These are phyloP conservation scores for Malaclemys terrapin DNA, from an alignment of 2,113 vertebrate genomes.

Conservation along the genomic window DNA sequence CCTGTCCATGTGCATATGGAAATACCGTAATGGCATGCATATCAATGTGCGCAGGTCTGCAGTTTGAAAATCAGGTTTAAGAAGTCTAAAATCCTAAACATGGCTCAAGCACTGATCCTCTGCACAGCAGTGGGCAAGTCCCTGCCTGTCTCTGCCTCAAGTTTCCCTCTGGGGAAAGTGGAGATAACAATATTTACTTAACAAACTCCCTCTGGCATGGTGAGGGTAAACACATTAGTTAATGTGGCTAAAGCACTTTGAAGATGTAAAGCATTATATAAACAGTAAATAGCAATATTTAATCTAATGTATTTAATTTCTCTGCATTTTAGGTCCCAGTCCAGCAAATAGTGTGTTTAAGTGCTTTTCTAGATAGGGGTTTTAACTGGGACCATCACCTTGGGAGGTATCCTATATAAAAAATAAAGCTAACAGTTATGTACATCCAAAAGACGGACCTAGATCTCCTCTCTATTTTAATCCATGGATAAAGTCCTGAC, in stretches of 20 bases:
- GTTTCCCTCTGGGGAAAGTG: background rate
- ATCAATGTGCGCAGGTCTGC: background rate
- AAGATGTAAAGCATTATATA: background rate
- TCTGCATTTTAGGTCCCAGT: background rate
- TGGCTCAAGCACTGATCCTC: background rate
- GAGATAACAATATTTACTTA: slow-evolving; percentile 5
- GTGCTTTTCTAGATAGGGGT: background rate
- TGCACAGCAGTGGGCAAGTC: background rate
- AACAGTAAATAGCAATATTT: background rate
- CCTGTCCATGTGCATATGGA: background rate
- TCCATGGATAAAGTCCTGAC: background rate
- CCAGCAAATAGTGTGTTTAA: background rate
- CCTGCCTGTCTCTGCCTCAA: background rate
- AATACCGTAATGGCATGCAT: background rate
- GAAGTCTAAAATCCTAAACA: background rate
- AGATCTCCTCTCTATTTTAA: background rate
- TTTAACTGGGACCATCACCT: background rate
- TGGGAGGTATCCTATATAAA: background rate
- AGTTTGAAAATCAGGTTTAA: background rate
- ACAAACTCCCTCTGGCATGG: background rate
- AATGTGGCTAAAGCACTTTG: background rate
- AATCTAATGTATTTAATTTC: background rate
- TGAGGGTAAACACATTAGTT: background rate
- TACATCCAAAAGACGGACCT: background rate
- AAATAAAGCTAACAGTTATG: background rate